phyloP scores from a whole-genome alignment of 2,797 vertebrate species.

The Enteromius afrohamiltoni region DNA sequence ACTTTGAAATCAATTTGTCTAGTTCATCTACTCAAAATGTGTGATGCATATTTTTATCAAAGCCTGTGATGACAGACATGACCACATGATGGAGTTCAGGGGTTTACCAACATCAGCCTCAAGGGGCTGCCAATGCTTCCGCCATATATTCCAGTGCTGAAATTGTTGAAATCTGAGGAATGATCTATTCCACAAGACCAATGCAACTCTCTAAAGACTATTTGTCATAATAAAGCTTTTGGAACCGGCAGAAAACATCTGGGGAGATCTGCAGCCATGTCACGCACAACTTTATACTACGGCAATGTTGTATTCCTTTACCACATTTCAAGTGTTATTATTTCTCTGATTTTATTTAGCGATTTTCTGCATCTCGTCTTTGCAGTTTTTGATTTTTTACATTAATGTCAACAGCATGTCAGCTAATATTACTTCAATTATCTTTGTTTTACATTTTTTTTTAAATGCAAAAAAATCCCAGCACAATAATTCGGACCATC shows the following conservation, averaged over 20 bases:
- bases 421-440: background rate
- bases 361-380: background rate
- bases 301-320: background rate
- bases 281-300: background rate
- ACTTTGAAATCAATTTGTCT: conserved; percentile 26
- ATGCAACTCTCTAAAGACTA: background rate
- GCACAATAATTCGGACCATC: background rate
- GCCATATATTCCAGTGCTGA: conserved; percentile 1
- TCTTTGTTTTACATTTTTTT: background rate
- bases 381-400: no score
- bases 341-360: background rate
- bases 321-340: background rate
- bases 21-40: conserved; percentile 11
- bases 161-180: background rate
- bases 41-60: conserved; percentile 13
- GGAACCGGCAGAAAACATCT: background rate
- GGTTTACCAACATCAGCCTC: conserved; percentile 58
- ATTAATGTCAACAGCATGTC: background rate
- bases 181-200: conserved; percentile 6
- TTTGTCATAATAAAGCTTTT: background rate
- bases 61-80: conserved; percentile 41
- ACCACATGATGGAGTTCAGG: conserved; percentile 56
- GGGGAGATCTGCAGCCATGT: background rate
- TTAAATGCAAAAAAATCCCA: background rate
- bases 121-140: conserved; percentile 20